Evolutionary conservation across 2,888 invertebrate genomes (phyloP), one percentile per base, ranked within the genome.

Genomic region (Pachliopta kotzebuea): DNA sequence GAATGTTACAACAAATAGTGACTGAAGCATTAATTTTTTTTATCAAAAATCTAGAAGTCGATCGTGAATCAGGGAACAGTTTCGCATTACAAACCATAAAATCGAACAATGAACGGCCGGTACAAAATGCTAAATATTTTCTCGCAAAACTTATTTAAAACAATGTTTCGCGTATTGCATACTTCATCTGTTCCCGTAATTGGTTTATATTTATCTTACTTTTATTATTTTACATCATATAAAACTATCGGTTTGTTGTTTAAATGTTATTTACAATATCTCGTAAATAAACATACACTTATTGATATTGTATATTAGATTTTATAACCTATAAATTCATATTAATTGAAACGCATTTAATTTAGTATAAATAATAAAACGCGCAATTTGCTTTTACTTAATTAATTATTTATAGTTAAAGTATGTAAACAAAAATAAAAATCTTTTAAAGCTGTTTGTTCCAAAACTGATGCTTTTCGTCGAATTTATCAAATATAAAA

Each of bases 51-150:
- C 49, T 49, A 66, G 50, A 42, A 55, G n/a, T 52, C 24, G 21
- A 62, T 61, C 42, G 31, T 52, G 59, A 62, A 62, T 37, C 57
- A 37, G 26, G 21, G 49, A 62, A 62, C 37, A 37, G 45, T 55
- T 45, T 55, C 50, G 62, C 18, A 66, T 55, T 65, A 54, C 58
- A 29, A 31, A 52, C 59, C 49, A 58, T 62, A 62, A 66, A 56
- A 50, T 49, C 50, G 56, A 68, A 69, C 69, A 69, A 69, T 69
- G 62, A 53, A 66, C 63, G 62, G 61, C 68, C 61, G 57, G 55
- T 66, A 64, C 37, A 55, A 23, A 62, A 67, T 59, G 60, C 74
- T 73, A 70, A 72, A 76, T 71, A 72, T 71, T 73, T 72, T 67
- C 68, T 73, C 71, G 75, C 70, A 70, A 69, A 74, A 70, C 65